These are phyloP conservation scores for Etia nguti DNA, from an alignment of 2,113 vertebrate species.

Conservation along the genomic window DNA sequence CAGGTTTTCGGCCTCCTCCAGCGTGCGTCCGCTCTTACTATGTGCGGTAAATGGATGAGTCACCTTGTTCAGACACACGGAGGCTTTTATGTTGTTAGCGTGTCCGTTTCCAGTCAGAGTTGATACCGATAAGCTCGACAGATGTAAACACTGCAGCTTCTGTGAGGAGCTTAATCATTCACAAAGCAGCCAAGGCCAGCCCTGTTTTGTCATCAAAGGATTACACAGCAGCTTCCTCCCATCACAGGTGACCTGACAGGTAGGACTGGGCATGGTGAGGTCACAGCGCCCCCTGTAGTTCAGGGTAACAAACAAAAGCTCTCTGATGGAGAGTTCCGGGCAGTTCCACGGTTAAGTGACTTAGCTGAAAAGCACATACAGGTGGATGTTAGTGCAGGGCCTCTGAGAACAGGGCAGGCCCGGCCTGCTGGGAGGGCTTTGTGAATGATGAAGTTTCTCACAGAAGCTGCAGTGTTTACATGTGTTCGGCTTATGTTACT, in stretches of 20 bases:
- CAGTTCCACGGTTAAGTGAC: neutral
- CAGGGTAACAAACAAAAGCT: neutral
- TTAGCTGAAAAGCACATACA: neutral
- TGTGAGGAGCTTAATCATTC: constrained; percentile 44
- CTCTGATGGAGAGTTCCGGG: neutral
- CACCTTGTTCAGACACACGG: neutral
- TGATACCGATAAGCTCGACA: neutral
- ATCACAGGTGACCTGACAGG: constrained; percentile 3
- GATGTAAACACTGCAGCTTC: constrained; percentile 2
- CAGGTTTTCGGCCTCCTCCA: neutral
- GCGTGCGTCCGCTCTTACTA: neutral
- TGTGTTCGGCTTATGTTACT: neutral
- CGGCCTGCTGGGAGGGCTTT: neutral
- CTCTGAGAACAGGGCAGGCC: neutral
- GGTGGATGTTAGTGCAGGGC: neutral
- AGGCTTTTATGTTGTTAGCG: neutral
- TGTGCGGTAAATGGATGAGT: accelerated
- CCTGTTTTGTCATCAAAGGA: neutral
- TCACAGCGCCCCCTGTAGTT: neutral
- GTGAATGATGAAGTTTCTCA: constrained; percentile 51
- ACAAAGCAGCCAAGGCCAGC: neutral
- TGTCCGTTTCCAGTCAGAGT: neutral
- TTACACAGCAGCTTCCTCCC: neutral
- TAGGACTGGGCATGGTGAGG: neutral
- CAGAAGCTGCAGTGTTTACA: neutral